Percentiles rank a stretch among this genome's conserved stretches.
These are phyloP conservation scores for Amia ocellicauda DNA, from an alignment of 2,113 vertebrate species.

Conservation along the genomic window DNA sequence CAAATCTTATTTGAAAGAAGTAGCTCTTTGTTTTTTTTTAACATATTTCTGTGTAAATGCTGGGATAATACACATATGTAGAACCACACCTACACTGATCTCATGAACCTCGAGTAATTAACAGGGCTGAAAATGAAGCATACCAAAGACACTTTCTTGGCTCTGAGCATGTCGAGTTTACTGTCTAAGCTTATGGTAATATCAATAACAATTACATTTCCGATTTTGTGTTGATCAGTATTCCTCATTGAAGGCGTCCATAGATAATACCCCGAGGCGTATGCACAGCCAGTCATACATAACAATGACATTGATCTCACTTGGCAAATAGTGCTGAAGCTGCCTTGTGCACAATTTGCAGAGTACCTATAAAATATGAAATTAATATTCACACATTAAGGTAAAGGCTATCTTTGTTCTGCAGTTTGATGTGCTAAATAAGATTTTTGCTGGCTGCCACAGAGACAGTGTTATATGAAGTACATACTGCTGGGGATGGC, in stretches of 20 bases:
- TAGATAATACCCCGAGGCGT: conserved; percentile 41
- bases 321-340: conserved; percentile 38
- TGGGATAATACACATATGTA: no score
- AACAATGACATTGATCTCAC: conserved; percentile 46
- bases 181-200: neutral
- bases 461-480: neutral
- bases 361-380: conserved; percentile 18
- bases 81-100: neutral
- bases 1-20: neutral
- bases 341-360: conserved; percentile 29
- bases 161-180: neutral
- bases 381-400: conserved; percentile 28
- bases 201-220: neutral
- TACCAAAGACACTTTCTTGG: neutral
- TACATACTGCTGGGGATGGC: no score
- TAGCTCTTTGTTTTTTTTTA: conserved; percentile 4
- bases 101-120: neutral
- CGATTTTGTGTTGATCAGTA: neutral
- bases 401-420: conserved; percentile 31
- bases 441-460: neutral
- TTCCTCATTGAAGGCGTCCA: conserved; percentile 23
- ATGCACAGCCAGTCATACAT: conserved; percentile 36
- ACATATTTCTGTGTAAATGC: neutral
- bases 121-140: neutral
- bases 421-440: neutral